Evolutionary conservation across 2,888 invertebrate genomes (phyloP), one percentile per base, ranked within the genome.

Genomic region (Caenorhabditis wallacei): DNA sequence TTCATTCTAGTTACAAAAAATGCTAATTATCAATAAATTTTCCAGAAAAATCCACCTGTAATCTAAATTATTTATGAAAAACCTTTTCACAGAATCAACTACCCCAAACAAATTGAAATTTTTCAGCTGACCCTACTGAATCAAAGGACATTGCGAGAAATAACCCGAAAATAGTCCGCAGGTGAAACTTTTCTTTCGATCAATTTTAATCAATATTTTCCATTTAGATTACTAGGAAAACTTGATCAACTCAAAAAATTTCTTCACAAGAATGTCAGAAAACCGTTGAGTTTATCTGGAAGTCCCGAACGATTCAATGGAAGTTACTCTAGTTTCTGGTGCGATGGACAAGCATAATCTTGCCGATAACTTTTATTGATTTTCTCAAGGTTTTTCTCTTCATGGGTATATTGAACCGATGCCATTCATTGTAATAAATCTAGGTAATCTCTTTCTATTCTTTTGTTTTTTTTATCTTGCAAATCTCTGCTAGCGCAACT

Each of bases 111-210:
- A 48, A 18, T 18, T 18, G 2, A 18, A 7, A 2, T n/a, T 18
- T 63, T 80, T 54, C 84, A 86, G 88, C 68, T 1, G 90, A 90
- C 68, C 89, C 89, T 0, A 80, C 80, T 0, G 90, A 90, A 68
- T 82, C 85, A 1, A 87, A 85, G 8, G 88, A 90, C 64, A 82
- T 90, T 4, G 57, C 89, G 1, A 75, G 85, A 56, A 70, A 59
- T 11, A 81, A 87, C 54, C 87, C 86, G 10, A 82, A 78, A 20
- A 72, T 87, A 16, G 86, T 87, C 10, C 30, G 81, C 24, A 70
- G 87, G 87, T 86, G 70, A 0, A 22, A 16, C 8, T 43, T 35
- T 26, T n/a, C 24, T 13, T 18, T 35, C 11, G 26, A 20, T 7
- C 30, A 2, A 22, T 13, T 26, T 22, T 30, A 3, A 30, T 30